Percentiles rank a stretch among this genome's conserved stretches.
phyloP scores from a whole-genome alignment of 2,113 vertebrate genomes.

The Ceyx melanurus region DNA sequence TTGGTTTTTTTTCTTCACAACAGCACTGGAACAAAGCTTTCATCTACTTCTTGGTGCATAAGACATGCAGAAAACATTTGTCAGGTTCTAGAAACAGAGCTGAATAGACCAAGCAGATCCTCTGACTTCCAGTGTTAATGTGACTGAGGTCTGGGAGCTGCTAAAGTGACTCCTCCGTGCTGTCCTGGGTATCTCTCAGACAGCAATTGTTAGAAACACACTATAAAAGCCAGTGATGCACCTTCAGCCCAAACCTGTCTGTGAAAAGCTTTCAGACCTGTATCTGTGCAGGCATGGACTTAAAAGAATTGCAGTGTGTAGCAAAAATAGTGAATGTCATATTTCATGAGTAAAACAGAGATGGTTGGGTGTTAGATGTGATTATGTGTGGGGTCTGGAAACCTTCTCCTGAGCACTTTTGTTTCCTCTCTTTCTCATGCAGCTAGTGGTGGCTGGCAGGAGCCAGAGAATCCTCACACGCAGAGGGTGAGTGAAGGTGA shows the following conservation, averaged over 20 bases:
- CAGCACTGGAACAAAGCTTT: neutral
- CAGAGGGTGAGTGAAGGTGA: constrained; percentile 84
- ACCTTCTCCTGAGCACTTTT: neutral
- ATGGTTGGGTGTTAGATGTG: neutral
- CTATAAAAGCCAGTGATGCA: neutral
- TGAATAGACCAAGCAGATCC: neutral
- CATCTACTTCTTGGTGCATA: neutral
- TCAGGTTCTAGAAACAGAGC: neutral
- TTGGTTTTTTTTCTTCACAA: neutral
- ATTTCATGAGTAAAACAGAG: neutral
- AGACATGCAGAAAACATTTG: neutral
- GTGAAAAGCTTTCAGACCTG: neutral
- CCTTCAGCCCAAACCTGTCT: neutral
- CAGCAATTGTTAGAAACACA: neutral
- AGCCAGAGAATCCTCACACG: constrained; percentile 92
- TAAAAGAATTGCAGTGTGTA: neutral
- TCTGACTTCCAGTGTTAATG: neutral
- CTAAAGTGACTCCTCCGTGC: neutral
- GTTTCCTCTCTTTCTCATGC: constrained; percentile 58
- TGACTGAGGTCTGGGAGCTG: neutral
- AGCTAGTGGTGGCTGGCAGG: constrained; percentile 99
- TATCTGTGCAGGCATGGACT: neutral
- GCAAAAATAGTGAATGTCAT: neutral
- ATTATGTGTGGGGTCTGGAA: neutral
- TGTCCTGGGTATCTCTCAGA: neutral